Conservation (phyloP, 1,140 invertebrate genomes). For the Steinernema khuongi region DNA sequence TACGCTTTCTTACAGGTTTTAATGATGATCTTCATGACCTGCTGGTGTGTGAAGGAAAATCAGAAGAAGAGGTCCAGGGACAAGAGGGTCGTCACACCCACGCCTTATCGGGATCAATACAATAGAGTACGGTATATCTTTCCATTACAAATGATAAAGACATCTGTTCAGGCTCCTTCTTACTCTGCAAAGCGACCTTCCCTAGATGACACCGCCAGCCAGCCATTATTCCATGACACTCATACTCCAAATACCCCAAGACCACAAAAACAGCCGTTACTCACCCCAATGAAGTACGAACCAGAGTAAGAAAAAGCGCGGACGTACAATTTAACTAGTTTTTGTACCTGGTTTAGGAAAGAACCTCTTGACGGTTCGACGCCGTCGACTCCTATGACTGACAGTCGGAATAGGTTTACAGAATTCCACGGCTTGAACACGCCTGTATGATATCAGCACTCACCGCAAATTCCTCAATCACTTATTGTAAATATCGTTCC, state of each 20-base stretch:
- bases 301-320: neutral
- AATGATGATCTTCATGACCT: slow-evolving; percentile 45
- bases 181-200: neutral
- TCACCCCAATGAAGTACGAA: neutral
- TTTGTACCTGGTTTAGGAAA: neutral
- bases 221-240: neutral
- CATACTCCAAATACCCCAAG: neutral
- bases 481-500: slow-evolving; percentile 7
- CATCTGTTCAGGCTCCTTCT: neutral
- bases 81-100: neutral
- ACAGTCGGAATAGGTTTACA: neutral
- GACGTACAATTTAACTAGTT: neutral
- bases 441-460: neutral
- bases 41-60: slow-evolving; percentile 43
- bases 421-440: neutral
- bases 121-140: neutral
- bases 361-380: neutral
- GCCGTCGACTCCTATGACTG: neutral
- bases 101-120: slow-evolving; percentile 5
- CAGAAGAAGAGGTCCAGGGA: neutral
- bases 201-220: neutral
- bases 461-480: neutral
- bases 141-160: neutral
- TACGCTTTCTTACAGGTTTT: slow-evolving; percentile 41
- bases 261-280: neutral